These are phyloP conservation scores for Corythornis leucogaster DNA, from an alignment of 2,797 vertebrate genomes.

Conservation along the genomic window DNA sequence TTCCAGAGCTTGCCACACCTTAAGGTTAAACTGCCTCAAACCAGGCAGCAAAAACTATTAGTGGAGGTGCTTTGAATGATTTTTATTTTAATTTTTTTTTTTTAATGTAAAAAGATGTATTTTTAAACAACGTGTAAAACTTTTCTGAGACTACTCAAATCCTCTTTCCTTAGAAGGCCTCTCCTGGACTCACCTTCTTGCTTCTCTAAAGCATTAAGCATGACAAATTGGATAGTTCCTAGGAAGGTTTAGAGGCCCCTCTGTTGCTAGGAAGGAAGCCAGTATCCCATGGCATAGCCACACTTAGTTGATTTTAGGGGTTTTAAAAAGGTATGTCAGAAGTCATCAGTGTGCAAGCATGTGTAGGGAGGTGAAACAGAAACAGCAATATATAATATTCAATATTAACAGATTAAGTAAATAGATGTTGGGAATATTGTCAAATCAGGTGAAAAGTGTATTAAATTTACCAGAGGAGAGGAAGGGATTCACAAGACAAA, in stretches of 20 bases:
- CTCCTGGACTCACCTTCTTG: not conserved
- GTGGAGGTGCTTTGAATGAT: slow-evolving; percentile 47
- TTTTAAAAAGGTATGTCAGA: not conserved
- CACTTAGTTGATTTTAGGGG: not conserved
- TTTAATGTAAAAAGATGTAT: slow-evolving; percentile 2
- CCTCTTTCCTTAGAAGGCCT: not conserved
- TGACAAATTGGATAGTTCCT: not conserved
- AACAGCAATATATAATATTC: too few relatives aligned
- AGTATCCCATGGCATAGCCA: not conserved
- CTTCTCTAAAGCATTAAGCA: not conserved
- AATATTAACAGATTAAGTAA: not conserved
- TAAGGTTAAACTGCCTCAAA: slow-evolving; percentile 76
- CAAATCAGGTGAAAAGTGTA: not conserved
- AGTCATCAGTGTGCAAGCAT: not conserved
- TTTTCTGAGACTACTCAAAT: not conserved
- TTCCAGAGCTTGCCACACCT: slow-evolving; percentile 82
- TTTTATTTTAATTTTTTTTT: not conserved
- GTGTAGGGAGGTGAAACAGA: not conserved
- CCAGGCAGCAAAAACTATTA: slow-evolving; percentile 75
- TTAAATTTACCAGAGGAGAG: not conserved
- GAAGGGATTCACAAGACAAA: not conserved
- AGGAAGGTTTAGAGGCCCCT: not conserved
- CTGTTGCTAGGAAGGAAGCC: not conserved
- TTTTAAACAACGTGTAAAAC: slow-evolving; percentile 10
- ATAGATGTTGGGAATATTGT: not conserved